These are phyloP conservation scores for Strigops habroptila DNA, from an alignment of 2,113 vertebrate genomes.

Conservation along the genomic window DNA sequence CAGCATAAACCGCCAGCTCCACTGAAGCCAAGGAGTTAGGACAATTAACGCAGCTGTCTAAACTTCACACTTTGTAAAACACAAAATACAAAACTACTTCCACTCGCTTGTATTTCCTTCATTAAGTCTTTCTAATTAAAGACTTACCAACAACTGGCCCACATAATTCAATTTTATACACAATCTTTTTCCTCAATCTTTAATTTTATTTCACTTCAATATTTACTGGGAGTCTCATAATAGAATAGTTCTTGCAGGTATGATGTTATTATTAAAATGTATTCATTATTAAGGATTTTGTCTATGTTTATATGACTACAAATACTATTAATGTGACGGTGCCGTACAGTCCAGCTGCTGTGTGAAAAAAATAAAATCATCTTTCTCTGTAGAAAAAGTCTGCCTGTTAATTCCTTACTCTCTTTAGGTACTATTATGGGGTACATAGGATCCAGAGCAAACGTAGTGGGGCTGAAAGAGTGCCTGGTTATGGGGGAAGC, in stretches of 20 bases:
- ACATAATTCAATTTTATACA: not conserved
- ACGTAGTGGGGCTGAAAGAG: accelerated
- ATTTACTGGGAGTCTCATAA: not conserved
- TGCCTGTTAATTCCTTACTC: not conserved
- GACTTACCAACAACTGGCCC: not conserved
- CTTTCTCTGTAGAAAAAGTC: not conserved
- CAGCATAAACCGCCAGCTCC: not conserved
- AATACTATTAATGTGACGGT: not conserved
- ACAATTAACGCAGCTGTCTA: not conserved
- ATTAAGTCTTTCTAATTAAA: not conserved
- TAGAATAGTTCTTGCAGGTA: not conserved
- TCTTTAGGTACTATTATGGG: not conserved
- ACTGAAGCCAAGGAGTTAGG: not conserved
- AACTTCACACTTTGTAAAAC: not conserved
- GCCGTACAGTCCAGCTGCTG: not conserved
- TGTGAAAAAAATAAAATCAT: not conserved
- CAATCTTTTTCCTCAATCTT: not conserved
- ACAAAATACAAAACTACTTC: not conserved
- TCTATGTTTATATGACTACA: not conserved
- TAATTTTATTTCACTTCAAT: not conserved
- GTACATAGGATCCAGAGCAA: not conserved
- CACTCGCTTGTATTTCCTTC: not conserved
- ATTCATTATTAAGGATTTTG: not conserved
- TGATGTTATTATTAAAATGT: not conserved
- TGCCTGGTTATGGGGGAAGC: not conserved